A percentile compares a stretch with the other conserved stretches of the same genome.
These are phyloP conservation scores for Himalopsyche tibetana DNA, from an alignment of 2,888 invertebrate genomes.

Conservation along the genomic window DNA sequence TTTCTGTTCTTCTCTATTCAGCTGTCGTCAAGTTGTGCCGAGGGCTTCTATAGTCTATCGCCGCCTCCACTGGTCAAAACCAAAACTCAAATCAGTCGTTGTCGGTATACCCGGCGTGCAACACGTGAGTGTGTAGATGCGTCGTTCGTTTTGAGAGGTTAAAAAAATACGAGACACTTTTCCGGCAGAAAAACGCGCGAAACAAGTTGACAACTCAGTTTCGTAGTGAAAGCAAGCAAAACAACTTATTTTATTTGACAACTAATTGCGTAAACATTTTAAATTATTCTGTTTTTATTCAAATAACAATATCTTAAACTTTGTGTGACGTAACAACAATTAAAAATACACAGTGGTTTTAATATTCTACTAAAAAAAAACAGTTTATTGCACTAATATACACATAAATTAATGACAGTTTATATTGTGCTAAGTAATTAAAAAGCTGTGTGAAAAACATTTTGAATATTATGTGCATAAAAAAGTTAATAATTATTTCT, in stretches of 20 bases:
- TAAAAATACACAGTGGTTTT: slow-evolving; percentile 31
- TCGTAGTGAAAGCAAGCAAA: not conserved
- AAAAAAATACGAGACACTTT: slow-evolving; percentile 45
- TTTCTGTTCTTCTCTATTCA: slow-evolving; percentile 62
- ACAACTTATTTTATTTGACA: not conserved
- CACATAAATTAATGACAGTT: not conserved
- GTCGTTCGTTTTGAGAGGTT: slow-evolving; percentile 27
- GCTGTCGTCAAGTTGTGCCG: slow-evolving; percentile 63
- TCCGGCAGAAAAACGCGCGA: slow-evolving; percentile 54
- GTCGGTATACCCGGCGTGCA: slow-evolving; percentile 58
- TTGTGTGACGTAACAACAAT: slow-evolving; percentile 25
- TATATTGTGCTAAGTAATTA: no score
- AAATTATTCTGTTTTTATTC: not conserved
- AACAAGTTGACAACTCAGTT: slow-evolving; percentile 38
- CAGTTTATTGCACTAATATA: no score
- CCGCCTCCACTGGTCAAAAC: slow-evolving; percentile 58
- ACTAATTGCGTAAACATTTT: not conserved
- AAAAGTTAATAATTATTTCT: no score
- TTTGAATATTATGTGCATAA: no score
- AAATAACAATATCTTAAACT: not conserved
- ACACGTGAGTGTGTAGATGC: slow-evolving; percentile 47
- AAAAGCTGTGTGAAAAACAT: no score
- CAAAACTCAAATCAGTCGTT: slow-evolving; percentile 56
- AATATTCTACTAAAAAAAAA: not conserved
- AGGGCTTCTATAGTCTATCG: slow-evolving; percentile 60